Conservation (phyloP, 2,888 invertebrate genomes). For the Mimas tiliae region DNA sequence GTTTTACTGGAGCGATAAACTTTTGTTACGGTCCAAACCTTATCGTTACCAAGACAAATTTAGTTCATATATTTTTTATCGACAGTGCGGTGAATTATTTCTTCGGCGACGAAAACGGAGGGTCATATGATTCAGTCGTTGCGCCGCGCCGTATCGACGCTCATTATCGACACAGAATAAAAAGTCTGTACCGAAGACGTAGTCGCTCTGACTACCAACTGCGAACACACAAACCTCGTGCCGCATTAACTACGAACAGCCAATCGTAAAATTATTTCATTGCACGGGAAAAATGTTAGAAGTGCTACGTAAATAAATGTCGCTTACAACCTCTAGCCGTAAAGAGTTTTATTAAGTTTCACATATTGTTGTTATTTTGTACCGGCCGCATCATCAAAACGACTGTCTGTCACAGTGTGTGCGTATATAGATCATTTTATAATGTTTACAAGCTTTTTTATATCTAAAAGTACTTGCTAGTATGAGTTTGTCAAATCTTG, state of each 20-base stretch:
- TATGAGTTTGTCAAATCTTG: too few relatives aligned
- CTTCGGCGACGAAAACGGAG: constrained; percentile 46
- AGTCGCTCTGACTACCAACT: background rate
- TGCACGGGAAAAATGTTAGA: background rate
- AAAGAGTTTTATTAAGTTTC: constrained; percentile 5
- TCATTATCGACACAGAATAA: constrained; percentile 58
- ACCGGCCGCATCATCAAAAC: background rate
- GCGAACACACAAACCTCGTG: background rate
- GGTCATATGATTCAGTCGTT: constrained; percentile 62
- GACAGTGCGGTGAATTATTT: constrained; percentile 59
- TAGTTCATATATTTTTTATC: constrained; percentile 67
- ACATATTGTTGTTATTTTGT: background rate
- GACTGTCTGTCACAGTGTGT: background rate
- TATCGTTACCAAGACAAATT: constrained; percentile 56
- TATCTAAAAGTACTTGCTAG: too few relatives aligned
- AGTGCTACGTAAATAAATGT: background rate
- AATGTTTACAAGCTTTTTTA: too few relatives aligned
- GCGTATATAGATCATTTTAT: background rate
- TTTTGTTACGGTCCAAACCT: constrained; percentile 53
- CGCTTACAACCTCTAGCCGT: background rate
- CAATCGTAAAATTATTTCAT: constrained; percentile 14
- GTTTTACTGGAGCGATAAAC: constrained; percentile 36
- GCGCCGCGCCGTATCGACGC: constrained; percentile 54
- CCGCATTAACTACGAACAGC: background rate
- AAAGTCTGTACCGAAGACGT: constrained; percentile 16